Percentiles rank a stretch among this genome's conserved stretches.
phyloP scores from a whole-genome alignment of 1,140 invertebrate genomes.

The Callitettix versicolor region DNA sequence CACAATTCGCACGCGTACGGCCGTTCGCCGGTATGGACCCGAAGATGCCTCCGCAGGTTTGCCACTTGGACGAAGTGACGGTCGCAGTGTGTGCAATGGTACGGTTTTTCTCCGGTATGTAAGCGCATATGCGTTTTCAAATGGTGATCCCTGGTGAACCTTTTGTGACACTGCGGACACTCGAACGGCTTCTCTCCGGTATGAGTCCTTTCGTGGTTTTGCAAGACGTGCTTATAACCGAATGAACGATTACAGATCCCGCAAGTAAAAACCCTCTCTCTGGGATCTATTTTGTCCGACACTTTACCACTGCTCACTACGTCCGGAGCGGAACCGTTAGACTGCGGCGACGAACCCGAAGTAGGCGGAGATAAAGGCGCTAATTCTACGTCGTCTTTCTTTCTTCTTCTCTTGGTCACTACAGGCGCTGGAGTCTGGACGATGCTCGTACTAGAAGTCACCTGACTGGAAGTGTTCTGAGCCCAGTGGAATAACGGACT shows the following conservation, averaged over 20 bases:
- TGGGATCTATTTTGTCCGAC: constrained; percentile 31
- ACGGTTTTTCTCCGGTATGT: constrained; percentile 89
- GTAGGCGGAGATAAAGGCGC: constrained; percentile 20
- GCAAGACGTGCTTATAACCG: constrained; percentile 88
- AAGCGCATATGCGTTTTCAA: constrained; percentile 86
- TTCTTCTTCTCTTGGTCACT: neutral
- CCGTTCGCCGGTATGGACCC: constrained; percentile 91
- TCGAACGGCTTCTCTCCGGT: constrained; percentile 95
- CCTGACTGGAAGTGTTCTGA: constrained; percentile 1
- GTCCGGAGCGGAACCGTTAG: constrained; percentile 8
- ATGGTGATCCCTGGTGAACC: constrained; percentile 93
- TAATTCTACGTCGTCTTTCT: constrained; percentile 5
- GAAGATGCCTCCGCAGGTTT: constrained; percentile 82
- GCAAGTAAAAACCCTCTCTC: constrained; percentile 80
- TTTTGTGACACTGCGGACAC: constrained; percentile 86
- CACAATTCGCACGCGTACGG: constrained; percentile 89
- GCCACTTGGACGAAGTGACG: constrained; percentile 88
- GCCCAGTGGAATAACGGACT: neutral
- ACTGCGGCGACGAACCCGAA: constrained; percentile 18
- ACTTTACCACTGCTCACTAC: constrained; percentile 5
- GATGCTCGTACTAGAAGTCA: neutral
- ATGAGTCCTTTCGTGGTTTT: constrained; percentile 93
- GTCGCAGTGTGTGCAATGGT: constrained; percentile 83
- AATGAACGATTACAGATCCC: constrained; percentile 76
- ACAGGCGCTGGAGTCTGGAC: neutral